Percentiles rank a stretch among this genome's conserved stretches.
Evolutionary conservation across 92 coral and sea anemone genomes (phyloP).

Genomic region (Actinernus sp.): DNA sequence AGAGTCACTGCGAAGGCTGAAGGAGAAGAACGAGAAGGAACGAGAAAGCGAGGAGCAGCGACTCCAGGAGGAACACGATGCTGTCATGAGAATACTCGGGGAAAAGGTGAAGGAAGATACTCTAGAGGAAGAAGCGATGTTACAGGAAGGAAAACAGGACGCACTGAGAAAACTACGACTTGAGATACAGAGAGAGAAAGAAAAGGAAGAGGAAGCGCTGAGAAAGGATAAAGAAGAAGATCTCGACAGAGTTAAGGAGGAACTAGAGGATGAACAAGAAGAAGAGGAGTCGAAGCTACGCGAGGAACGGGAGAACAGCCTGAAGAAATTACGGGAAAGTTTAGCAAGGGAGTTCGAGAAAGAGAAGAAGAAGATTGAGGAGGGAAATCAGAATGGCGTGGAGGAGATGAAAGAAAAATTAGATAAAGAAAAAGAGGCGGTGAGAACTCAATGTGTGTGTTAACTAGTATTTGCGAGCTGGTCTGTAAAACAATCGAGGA

Average conservation of each 20-base stretch:
- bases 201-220: constrained; percentile 75
- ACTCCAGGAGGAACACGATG: constrained; percentile 73
- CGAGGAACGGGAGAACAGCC: constrained; percentile 55
- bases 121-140: constrained; percentile 96
- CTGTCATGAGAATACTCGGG: constrained; percentile 90
- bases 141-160: constrained; percentile 93
- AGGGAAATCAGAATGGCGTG: constrained; percentile 56
- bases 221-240: constrained; percentile 76
- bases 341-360: constrained; percentile 76
- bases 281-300: constrained; percentile 68
- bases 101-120: constrained; percentile 90
- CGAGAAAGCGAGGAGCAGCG: constrained; percentile 87
- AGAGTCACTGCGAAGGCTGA: constrained; percentile 64
- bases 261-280: constrained; percentile 85
- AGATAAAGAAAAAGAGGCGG: constrained; percentile 88
- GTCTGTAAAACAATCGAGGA: too few relatives aligned
- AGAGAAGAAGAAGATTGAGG: constrained; percentile 66
- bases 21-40: constrained; percentile 61
- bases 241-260: constrained; percentile 62
- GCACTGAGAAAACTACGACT: constrained; percentile 84
- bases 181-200: constrained; percentile 78
- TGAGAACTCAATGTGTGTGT: too few relatives aligned
- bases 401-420: constrained; percentile 82
- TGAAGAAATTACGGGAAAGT: constrained; percentile 67
- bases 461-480: too few relatives aligned